These are phyloP conservation scores for Fissipunctia ypsillon DNA, from an alignment of 2,888 invertebrate genomes.

Conservation along the genomic window DNA sequence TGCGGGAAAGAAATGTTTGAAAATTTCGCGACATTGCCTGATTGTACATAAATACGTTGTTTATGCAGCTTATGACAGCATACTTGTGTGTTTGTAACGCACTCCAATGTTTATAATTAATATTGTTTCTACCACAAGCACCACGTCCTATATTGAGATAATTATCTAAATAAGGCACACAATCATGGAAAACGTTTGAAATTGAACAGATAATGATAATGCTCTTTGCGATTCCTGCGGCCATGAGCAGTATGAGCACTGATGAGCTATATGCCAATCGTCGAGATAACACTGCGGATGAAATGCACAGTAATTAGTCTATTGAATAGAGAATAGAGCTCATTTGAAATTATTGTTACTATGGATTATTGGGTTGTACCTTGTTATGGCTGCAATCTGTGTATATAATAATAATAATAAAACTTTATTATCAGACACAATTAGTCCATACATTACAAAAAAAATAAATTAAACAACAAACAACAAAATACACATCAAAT, in stretches of 20 bases:
- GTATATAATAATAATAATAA: too few relatives aligned
- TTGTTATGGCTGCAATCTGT: background rate
- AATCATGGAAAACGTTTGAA: conserved; percentile 1
- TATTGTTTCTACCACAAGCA: background rate
- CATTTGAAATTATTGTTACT: conserved; percentile 24
- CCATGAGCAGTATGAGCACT: conserved; percentile 7
- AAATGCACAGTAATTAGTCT: conserved; percentile 37
- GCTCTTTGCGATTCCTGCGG: conserved; percentile 23
- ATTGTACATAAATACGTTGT: background rate
- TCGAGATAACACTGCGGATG: background rate
- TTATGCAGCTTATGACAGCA: background rate
- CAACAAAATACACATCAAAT: too few relatives aligned
- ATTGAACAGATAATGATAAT: conserved; percentile 29
- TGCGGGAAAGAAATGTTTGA: background rate
- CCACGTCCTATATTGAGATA: background rate
- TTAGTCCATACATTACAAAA: too few relatives aligned
- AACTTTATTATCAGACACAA: too few relatives aligned
- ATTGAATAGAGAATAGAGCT: background rate
- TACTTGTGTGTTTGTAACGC: background rate
- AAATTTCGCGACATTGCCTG: background rate
- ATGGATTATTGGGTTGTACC: background rate
- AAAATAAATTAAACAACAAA: too few relatives aligned
- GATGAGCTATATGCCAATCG: conserved; percentile 15
- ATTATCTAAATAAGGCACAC: conserved; percentile 8
- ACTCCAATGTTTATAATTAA: background rate